phyloP scores from a whole-genome alignment of 1,140 invertebrate species.

The Lepidotrigona ventralis region DNA sequence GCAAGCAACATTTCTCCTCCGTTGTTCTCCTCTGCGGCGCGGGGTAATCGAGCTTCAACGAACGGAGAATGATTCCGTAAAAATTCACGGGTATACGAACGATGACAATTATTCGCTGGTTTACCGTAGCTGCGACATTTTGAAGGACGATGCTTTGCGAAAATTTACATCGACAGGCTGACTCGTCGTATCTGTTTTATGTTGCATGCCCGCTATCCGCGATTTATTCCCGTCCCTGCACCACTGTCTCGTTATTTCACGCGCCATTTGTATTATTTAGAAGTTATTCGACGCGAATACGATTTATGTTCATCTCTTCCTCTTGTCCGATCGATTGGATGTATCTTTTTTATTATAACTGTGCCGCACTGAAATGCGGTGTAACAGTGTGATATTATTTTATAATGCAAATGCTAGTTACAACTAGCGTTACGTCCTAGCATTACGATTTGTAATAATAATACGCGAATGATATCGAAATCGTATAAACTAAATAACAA shows the following conservation, averaged over 20 bases:
- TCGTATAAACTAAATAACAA: too few relatives aligned
- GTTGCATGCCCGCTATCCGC: background rate
- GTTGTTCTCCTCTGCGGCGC: background rate
- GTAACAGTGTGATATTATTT: background rate
- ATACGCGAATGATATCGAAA: too few relatives aligned
- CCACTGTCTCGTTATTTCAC: slow-evolving; percentile 26
- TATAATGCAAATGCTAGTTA: background rate
- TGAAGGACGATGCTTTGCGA: background rate
- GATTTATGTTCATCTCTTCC: background rate
- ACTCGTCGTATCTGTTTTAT: slow-evolving; percentile 10
- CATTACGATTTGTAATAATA: too few relatives aligned
- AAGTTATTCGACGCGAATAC: background rate
- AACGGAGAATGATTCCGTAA: slow-evolving; percentile 16
- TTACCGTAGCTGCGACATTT: background rate
- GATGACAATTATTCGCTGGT: slow-evolving; percentile 21
- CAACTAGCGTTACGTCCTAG: background rate
- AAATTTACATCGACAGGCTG: slow-evolving; percentile 19
- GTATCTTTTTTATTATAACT: background rate
- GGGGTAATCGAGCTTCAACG: background rate
- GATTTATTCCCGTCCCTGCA: background rate
- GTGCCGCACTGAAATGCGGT: background rate
- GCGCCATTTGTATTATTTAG: slow-evolving; percentile 16
- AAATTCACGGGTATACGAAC: background rate
- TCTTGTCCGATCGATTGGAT: background rate
- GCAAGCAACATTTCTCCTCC: background rate